These are phyloP conservation scores for Channa argus DNA, from an alignment of 2,113 vertebrate species.

Conservation along the genomic window DNA sequence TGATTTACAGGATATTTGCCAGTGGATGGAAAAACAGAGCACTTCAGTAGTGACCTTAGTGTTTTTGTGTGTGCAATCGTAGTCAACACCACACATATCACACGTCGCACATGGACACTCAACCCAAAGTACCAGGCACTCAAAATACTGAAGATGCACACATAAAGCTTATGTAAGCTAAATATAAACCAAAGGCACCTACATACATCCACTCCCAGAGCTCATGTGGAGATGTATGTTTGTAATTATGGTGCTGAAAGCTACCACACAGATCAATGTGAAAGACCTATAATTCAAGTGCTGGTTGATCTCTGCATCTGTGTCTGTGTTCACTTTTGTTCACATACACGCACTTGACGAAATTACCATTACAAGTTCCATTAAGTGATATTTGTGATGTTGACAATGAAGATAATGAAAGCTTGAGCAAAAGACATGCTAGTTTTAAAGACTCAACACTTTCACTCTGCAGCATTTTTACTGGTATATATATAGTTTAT, in stretches of 20 bases:
- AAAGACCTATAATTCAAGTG: slow-evolving; percentile 25
- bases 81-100: slow-evolving; percentile 23
- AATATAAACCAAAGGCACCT: not conserved
- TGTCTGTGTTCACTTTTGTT: not conserved
- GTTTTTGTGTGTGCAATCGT: slow-evolving; percentile 19
- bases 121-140: no score
- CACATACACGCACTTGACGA: no score
- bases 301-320: slow-evolving; percentile 29
- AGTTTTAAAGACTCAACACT: no score
- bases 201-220: slow-evolving; percentile 12
- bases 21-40: slow-evolving; percentile 2
- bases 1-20: not conserved
- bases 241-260: slow-evolving; percentile 17
- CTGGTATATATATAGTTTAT: no score
- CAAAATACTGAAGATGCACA: not conserved
- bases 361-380: no score
- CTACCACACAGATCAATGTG: slow-evolving; percentile 4
- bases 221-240: not conserved
- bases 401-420: no score
- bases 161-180: not conserved
- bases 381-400: no score
- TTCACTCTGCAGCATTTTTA: no score
- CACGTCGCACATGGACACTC: not conserved
- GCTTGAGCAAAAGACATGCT: no score
- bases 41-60: slow-evolving; percentile 6